phyloP scores from a whole-genome alignment of 2,113 vertebrate genomes.

The Toxotes chatareus region DNA sequence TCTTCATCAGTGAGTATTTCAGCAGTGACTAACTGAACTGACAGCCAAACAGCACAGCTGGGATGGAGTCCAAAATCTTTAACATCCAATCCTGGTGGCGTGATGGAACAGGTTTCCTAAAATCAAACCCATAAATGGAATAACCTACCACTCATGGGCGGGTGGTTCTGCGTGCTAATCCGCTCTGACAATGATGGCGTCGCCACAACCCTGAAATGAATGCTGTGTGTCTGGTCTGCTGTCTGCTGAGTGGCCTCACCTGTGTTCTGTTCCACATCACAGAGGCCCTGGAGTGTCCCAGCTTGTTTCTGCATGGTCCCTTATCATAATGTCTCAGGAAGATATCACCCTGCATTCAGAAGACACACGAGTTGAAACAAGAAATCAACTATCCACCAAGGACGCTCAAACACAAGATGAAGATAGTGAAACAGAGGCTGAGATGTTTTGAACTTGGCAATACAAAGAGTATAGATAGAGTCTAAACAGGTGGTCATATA shows the following conservation, averaged over 20 bases:
- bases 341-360: constrained; percentile 91
- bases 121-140: constrained; percentile 30
- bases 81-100: not conserved
- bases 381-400: not conserved
- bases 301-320: constrained; percentile 96
- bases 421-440: not conserved
- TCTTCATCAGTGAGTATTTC: not conserved
- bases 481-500: not conserved
- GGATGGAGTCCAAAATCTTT: constrained; percentile 40
- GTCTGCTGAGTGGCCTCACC: constrained; percentile 79
- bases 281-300: constrained; percentile 95
- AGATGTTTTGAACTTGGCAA: not conserved
- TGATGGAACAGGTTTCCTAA: constrained; percentile 23
- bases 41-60: constrained; percentile 8
- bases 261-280: constrained; percentile 99
- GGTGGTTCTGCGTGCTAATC: constrained; percentile 20
- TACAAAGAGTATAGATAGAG: not conserved
- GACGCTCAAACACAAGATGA: not conserved
- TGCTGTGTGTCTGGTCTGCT: not conserved
- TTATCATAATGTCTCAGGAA: constrained; percentile 98
- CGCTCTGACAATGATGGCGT: constrained; percentile 10
- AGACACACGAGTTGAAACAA: constrained; percentile 1
- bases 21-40: constrained; percentile 18
- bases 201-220: constrained; percentile 12
- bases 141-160: constrained; percentile 7